phyloP scores from a whole-genome alignment of 2,888 invertebrate species.

The Desoria tigrina region DNA sequence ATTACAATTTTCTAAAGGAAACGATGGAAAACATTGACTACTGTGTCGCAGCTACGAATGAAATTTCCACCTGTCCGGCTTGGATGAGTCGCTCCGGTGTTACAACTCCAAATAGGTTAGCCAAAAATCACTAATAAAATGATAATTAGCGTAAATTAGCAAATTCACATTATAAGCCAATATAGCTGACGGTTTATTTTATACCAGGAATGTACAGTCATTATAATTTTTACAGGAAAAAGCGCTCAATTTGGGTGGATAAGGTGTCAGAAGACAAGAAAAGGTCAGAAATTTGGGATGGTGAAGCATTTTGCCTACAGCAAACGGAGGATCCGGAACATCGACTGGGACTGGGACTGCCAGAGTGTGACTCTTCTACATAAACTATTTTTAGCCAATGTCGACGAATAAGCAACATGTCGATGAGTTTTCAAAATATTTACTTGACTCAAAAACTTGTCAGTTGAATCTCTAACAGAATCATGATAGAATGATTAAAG shows the following conservation, averaged over 20 bases:
- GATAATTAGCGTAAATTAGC: neutral
- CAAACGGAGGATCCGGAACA: slow-evolving; percentile 35
- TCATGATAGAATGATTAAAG: too few species aligned
- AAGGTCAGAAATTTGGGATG: slow-evolving; percentile 35
- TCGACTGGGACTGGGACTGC: too few species aligned
- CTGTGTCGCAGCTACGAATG: slow-evolving; percentile 41
- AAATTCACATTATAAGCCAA: too few species aligned
- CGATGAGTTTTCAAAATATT: too few species aligned
- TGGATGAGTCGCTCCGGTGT: slow-evolving; percentile 32
- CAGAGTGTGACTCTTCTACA: too few species aligned
- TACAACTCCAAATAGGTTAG: slow-evolving; percentile 2
- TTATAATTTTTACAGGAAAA: slow-evolving; percentile 14
- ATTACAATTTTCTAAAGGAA: slow-evolving; percentile 28
- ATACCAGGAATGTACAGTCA: too few species aligned
- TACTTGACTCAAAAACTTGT: too few species aligned
- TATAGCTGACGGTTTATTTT: too few species aligned
- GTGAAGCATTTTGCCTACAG: slow-evolving; percentile 31
- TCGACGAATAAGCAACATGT: too few species aligned
- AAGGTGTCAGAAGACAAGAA: slow-evolving; percentile 20
- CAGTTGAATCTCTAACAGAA: too few species aligned
- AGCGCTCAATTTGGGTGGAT: slow-evolving; percentile 32
- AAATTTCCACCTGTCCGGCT: slow-evolving; percentile 35
- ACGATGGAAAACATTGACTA: slow-evolving; percentile 47
- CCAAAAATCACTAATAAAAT: neutral
- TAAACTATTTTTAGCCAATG: too few species aligned